Conservation (phyloP, 1,140 invertebrate species). For the Drosophila ambigua region DNA sequence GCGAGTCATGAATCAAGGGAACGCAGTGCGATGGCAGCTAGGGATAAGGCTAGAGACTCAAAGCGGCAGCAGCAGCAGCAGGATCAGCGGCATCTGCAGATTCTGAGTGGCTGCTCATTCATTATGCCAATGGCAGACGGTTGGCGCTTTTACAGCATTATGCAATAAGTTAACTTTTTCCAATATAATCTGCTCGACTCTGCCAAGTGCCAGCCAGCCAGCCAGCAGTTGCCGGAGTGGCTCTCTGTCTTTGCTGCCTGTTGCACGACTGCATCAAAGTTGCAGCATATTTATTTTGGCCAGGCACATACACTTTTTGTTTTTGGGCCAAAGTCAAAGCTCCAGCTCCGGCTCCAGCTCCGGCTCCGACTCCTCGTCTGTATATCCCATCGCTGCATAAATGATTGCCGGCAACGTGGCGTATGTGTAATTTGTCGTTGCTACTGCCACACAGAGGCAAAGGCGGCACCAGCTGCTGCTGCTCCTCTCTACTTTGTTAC, state of each 20-base stretch:
- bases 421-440: slow-evolving; percentile 77
- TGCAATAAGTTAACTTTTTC: slow-evolving; percentile 76
- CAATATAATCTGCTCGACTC: slow-evolving; percentile 36
- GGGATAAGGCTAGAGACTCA: background rate
- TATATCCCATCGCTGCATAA: slow-evolving; percentile 46
- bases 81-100: slow-evolving; percentile 27
- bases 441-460: slow-evolving; percentile 20
- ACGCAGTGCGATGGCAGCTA: background rate
- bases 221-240: slow-evolving; percentile 45
- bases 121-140: slow-evolving; percentile 76
- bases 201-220: slow-evolving; percentile 37
- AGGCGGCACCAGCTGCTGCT: slow-evolving; percentile 5
- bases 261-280: slow-evolving; percentile 52
- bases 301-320: slow-evolving; percentile 32
- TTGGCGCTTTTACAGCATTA: slow-evolving; percentile 68
- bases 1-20: slow-evolving; percentile 36
- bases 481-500: slow-evolving; percentile 49
- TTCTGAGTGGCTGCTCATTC: slow-evolving; percentile 68
- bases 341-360: slow-evolving; percentile 7
- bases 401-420: slow-evolving; percentile 67
- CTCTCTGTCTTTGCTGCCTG: slow-evolving; percentile 38
- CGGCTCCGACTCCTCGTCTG: background rate
- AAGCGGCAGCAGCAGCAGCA: background rate
- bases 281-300: slow-evolving; percentile 58
- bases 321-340: slow-evolving; percentile 22